Evolutionary conservation across 2,797 vertebrate species (phyloP).

Genomic region (Coluber constrictor): DNA sequence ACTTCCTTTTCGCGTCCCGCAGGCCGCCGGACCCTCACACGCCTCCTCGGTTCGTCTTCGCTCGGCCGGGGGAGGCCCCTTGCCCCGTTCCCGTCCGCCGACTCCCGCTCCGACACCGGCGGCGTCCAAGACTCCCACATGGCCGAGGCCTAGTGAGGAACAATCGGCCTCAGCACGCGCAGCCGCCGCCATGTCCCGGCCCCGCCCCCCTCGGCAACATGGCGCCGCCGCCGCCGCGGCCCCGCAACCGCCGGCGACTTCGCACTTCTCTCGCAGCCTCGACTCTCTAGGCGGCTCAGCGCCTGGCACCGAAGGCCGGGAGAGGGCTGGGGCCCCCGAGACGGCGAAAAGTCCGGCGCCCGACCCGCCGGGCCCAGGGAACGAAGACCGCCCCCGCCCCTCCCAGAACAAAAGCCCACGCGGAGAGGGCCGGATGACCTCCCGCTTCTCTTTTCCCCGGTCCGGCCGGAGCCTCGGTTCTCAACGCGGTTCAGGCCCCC

Average conservation of each 20-base stretch:
- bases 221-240: constrained; percentile 68
- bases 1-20: neutral
- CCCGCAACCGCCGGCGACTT: constrained; percentile 47
- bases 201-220: constrained; percentile 67
- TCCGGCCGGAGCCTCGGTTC: constrained; percentile 35
- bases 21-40: neutral
- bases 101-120: neutral
- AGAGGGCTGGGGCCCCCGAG: no score
- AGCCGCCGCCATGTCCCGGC: constrained; percentile 74
- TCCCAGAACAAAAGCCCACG: constrained; percentile 63
- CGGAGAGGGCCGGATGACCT: constrained; percentile 52
- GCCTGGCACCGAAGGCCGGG: neutral
- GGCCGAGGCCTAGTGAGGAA: constrained; percentile 71
- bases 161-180: constrained; percentile 73
- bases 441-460: constrained; percentile 14
- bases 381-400: constrained; percentile 42
- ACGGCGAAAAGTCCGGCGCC: no score
- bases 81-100: neutral
- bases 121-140: constrained; percentile 50
- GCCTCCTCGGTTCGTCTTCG: accelerated
- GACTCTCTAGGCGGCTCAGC: neutral
- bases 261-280: constrained; percentile 9
- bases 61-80: neutral
- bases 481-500: neutral
- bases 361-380: neutral